Evolutionary conservation across 2,797 vertebrate species (phyloP), one percentile per base, ranked within the genome.

Genomic region (Gymnothorax reevesii): DNA sequence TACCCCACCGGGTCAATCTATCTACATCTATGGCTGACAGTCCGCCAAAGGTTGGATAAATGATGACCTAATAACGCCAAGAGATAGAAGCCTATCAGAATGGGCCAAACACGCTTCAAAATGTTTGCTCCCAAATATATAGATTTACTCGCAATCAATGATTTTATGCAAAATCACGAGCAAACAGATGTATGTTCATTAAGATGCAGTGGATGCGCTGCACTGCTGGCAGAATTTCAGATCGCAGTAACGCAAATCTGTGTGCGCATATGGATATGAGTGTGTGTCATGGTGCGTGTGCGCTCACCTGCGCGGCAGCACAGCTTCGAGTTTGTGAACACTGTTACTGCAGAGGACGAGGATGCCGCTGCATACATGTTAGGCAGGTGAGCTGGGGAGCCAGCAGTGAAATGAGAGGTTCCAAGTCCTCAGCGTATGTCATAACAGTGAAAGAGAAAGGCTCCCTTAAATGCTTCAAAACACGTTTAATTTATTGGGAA

Each of bases 11-110:
- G 33, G 33, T 42, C 33, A 42, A 42, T 42, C 33, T 42, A 42
- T 42, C 33, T 1, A 42, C 33, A 42, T 42, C 33, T 73, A 12
- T 27, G 7, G 66, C n/a, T 71, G 66, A 62, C 25, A 33, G 54
- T 71, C 52, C 49, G 62, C 73, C 57, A 80, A 77, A 52, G 71
- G 75, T 79, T 86, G 52, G 79, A 86, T n/a, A 59, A 49, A 77
- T 42, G 17, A n/a, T 79, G 49, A 59, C 57, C 73, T 54, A 59
- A 55, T 62, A 49, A 79, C 27, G 6, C 64, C 85, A 69, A 69
- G n/a, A 75, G 57, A 86, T 59, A 73, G 60, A 55, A 64, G 80
- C 10, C 33, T 42, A n/a, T 82, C 12, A 82, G 60, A 80, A 64
- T 17, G 49, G 55, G 49, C 42, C 73, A 55, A 33, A 62, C 64